These are phyloP conservation scores for Craterocephalus amniculus DNA, from an alignment of 2,797 vertebrate genomes.

Conservation along the genomic window DNA sequence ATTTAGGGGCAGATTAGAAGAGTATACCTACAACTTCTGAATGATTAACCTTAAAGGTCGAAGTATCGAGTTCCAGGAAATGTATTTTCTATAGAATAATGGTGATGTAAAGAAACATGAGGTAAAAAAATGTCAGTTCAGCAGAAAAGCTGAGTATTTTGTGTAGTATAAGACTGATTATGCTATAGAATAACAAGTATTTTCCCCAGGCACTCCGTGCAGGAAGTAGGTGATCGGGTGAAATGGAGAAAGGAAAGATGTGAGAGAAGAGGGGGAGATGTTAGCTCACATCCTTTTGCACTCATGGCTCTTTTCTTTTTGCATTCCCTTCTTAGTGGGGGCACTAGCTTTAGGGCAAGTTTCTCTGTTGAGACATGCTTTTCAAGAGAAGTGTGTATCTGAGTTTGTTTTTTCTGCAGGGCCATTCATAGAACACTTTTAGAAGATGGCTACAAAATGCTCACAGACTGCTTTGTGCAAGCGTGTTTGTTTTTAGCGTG, in stretches of 20 bases:
- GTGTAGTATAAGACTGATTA: constrained; percentile 50
- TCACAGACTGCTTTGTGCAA: constrained; percentile 18
- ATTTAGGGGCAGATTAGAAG: constrained; percentile 3
- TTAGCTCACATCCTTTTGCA: constrained; percentile 53
- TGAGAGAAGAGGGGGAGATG: constrained; percentile 37
- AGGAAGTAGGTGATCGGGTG: constrained; percentile 56
- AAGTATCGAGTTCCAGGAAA: constrained; percentile 20
- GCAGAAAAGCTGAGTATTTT: constrained; percentile 21
- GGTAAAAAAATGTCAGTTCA: constrained; percentile 12
- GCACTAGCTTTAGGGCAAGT: constrained; percentile 53
- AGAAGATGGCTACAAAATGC: constrained; percentile 42
- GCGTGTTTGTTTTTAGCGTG: constrained; percentile 20
- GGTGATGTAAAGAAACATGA: constrained; percentile 2
- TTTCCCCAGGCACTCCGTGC: constrained; percentile 35
- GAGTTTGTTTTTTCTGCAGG: constrained; percentile 7
- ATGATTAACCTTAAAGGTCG: constrained; percentile 24
- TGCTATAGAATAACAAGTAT: constrained; percentile 36
- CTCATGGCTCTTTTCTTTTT: constrained; percentile 47
- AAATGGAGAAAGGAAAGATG: constrained; percentile 53
- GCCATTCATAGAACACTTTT: constrained; percentile 21
- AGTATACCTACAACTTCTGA: not conserved
- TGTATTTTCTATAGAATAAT: constrained; percentile 4
- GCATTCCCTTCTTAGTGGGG: constrained; percentile 52
- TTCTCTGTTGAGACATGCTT: constrained; percentile 50
- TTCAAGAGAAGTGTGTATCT: constrained; percentile 40